Evolutionary conservation across 2,797 vertebrate species (phyloP).

Genomic region (Poeciliopsis infans): DNA sequence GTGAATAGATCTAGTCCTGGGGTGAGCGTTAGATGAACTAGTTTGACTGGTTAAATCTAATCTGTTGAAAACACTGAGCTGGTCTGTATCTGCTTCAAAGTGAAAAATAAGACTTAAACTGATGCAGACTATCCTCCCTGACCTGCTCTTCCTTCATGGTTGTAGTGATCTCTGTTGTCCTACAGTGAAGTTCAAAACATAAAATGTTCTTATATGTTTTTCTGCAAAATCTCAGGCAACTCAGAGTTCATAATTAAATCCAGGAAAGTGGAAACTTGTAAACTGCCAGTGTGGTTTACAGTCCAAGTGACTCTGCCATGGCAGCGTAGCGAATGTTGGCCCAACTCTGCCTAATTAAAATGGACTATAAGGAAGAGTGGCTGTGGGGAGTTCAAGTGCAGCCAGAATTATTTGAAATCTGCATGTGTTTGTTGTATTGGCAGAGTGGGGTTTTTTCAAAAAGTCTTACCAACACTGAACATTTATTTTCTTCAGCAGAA

Average conservation of each 20-base stretch:
- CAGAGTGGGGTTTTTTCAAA: neutral
- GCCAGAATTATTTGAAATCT: neutral
- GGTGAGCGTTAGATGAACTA: neutral
- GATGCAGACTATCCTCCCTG: neutral
- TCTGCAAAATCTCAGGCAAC: neutral
- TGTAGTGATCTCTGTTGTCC: neutral
- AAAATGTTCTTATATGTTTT: neutral
- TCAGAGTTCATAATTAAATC: neutral
- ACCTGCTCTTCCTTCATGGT: neutral
- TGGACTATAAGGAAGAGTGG: neutral
- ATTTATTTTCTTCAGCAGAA: neutral
- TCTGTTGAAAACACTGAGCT: neutral
- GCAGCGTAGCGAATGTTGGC: neutral
- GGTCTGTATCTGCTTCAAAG: neutral
- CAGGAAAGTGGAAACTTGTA: neutral
- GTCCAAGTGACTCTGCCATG: neutral
- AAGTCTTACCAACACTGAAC: neutral
- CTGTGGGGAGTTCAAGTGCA: neutral
- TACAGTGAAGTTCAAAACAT: neutral
- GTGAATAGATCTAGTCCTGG: neutral
- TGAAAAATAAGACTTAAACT: neutral
- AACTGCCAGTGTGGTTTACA: slow-evolving; percentile 10
- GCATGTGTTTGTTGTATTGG: neutral
- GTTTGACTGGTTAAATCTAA: neutral
- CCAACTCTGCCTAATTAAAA: neutral